Base-by-base conservation (phyloP, 2,888 invertebrate genomes). In the Hirtodrosophila cameraria region DNA sequence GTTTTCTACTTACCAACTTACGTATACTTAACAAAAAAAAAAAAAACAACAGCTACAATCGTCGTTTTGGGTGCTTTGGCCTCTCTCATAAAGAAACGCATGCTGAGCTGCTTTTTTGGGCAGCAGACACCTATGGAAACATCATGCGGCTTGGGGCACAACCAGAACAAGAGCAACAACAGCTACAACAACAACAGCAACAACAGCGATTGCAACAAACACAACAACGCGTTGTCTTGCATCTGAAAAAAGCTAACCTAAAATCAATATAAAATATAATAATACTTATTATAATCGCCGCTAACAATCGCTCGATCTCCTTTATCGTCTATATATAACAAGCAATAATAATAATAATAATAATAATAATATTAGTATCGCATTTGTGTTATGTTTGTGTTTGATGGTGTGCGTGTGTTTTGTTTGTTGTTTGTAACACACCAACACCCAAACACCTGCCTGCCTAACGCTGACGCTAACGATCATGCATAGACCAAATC, bases 401-500 rank as follows among this genome's bases (percentile, higher is more conserved):
- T 46, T 53, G n/a, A n/a, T n/a, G n/a, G 54, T 62, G 38, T 55
- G 41, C 42, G 42, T 49, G 55, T 62, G 57, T 61, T 52, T 62
- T 70, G 57, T 69, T 72, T 66, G 59, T 55, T 71, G 52, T 77
- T 69, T 57, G 64, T 73, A 71, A 75, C 71, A 75, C 71, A 74
- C 52, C 61, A 64, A 53, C 54, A 60, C 31, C 48, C 57, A 42
- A 62, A 31, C 65, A 57, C 43, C 66, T 73, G 69, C 62, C 74
- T 20, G 3, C 5, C 18, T 20, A 5, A 3, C 18, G 18, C 23
- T 53, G 63, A 53, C 58, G 75, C 71, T 72, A 76, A 80, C 77
- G 74, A 86, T 76, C 78, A 86, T 86, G 86, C 86, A 86, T 86
- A 87, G 81, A 76, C 74, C 86, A 63, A 86, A 85, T 85, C 72